Evolutionary conservation across 2,113 vertebrate genomes (phyloP).

Genomic region (Eudyptes chrysolophus): DNA sequence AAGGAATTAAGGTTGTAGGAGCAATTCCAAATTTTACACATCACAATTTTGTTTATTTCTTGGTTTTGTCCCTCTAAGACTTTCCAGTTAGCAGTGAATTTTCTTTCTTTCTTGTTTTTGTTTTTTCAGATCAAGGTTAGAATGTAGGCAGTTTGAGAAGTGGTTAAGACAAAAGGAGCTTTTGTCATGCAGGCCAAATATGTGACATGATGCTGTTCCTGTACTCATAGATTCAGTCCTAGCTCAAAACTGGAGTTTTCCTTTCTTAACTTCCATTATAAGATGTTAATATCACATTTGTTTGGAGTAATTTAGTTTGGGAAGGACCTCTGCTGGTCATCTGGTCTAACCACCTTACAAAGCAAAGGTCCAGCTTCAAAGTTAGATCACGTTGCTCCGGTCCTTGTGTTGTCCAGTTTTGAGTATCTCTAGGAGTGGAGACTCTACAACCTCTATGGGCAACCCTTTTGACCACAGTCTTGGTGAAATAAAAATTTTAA

Average conservation of each 20-base stretch:
- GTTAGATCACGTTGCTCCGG: background rate
- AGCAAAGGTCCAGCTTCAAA: background rate
- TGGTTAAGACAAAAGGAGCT: background rate
- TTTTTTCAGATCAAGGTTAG: background rate
- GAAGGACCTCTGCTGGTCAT: background rate
- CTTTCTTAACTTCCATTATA: background rate
- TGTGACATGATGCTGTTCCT: background rate
- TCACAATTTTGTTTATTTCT: background rate
- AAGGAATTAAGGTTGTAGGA: background rate
- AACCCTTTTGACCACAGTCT: fast-evolving
- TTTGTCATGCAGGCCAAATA: background rate
- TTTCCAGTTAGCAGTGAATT: background rate
- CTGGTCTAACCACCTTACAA: background rate
- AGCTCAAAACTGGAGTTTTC: background rate
- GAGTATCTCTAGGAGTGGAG: background rate
- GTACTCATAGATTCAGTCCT: background rate
- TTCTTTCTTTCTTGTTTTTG: background rate
- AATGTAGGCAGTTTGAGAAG: background rate
- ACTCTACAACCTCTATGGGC: fast-evolving
- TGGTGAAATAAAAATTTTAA: background rate
- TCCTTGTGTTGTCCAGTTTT: background rate
- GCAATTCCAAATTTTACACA: background rate
- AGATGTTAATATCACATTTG: background rate
- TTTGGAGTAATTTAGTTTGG: background rate
- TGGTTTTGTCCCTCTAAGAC: background rate